These are phyloP conservation scores for Laterallus jamaicensis DNA, from an alignment of 2,113 vertebrate genomes.

Conservation along the genomic window DNA sequence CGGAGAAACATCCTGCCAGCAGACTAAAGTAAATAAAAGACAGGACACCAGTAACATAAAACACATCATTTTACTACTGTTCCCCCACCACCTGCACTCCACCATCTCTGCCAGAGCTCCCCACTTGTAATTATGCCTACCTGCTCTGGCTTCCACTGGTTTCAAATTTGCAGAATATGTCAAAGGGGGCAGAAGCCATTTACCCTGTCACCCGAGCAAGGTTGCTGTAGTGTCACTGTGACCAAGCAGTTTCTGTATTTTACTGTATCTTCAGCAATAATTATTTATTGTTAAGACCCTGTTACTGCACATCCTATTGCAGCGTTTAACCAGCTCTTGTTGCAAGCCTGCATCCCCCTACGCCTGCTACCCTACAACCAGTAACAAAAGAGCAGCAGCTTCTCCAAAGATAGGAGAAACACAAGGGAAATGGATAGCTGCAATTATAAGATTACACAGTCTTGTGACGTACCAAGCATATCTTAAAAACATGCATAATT, in stretches of 20 bases:
- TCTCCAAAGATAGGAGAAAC: not conserved
- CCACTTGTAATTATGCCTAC: not conserved
- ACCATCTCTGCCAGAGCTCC: not conserved
- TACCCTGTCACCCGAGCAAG: not conserved
- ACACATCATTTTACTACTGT: conserved; percentile 20
- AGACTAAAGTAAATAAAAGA: conserved; percentile 53
- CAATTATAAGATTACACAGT: conserved; percentile 35
- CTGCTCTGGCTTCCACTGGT: not conserved
- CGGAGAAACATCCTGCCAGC: conserved; percentile 61
- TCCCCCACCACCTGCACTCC: conserved; percentile 5
- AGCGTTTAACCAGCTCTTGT: not conserved
- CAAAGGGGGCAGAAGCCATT: not conserved
- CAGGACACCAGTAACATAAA: conserved; percentile 25
- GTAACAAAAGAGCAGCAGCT: not conserved
- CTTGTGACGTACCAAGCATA: not conserved
- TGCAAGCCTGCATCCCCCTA: not conserved
- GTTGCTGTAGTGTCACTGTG: not conserved
- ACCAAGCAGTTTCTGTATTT: not conserved
- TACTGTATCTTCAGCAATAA: not conserved
- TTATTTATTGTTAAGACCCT: not conserved
- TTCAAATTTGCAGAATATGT: not conserved
- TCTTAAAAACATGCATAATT: conserved; percentile 45
- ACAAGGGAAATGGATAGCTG: conserved; percentile 13
- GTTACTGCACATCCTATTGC: not conserved
- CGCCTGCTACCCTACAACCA: not conserved